Conservation (phyloP, 2,113 vertebrate species). For the Girardinichthys multiradiatus region DNA sequence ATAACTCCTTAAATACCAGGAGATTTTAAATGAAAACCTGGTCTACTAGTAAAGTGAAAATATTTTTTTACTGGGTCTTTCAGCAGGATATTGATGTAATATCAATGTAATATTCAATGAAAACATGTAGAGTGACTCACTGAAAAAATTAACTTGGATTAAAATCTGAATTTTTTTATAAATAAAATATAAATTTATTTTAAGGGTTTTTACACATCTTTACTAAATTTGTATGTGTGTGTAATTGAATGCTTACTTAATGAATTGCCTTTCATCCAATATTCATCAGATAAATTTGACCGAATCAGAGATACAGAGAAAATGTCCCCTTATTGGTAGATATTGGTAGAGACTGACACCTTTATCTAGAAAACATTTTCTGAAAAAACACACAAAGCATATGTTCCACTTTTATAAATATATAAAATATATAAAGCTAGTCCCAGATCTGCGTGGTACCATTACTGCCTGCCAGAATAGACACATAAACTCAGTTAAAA, state of each 20-base stretch:
- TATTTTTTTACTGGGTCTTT: too few relatives aligned
- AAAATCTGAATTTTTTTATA: too few relatives aligned
- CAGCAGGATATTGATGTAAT: too few relatives aligned
- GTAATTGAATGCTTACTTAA: not conserved
- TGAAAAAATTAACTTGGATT: too few relatives aligned
- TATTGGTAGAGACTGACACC: conserved; percentile 19
- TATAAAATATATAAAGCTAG: conserved; percentile 32
- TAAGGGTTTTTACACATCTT: not conserved
- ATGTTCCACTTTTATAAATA: conserved; percentile 16
- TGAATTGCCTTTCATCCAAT: not conserved
- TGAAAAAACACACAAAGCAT: conserved; percentile 17
- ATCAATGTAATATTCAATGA: too few relatives aligned
- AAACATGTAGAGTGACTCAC: too few relatives aligned
- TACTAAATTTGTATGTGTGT: not conserved
- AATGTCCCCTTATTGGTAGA: conserved; percentile 23
- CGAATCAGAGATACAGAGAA: conserved; percentile 1
- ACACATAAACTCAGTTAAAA: conserved; percentile 38
- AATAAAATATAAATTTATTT: not conserved
- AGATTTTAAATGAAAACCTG: too few relatives aligned
- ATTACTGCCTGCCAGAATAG: conserved; percentile 38
- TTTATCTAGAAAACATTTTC: not conserved
- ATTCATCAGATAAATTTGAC: conserved; percentile 9
- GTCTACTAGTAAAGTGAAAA: too few relatives aligned
- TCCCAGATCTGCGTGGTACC: conserved; percentile 19
- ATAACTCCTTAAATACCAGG: too few relatives aligned